Percentiles rank a stretch among this genome's conserved stretches.
These are phyloP conservation scores for Thereva nobilitata DNA, from an alignment of 2,888 invertebrate species.

Conservation along the genomic window DNA sequence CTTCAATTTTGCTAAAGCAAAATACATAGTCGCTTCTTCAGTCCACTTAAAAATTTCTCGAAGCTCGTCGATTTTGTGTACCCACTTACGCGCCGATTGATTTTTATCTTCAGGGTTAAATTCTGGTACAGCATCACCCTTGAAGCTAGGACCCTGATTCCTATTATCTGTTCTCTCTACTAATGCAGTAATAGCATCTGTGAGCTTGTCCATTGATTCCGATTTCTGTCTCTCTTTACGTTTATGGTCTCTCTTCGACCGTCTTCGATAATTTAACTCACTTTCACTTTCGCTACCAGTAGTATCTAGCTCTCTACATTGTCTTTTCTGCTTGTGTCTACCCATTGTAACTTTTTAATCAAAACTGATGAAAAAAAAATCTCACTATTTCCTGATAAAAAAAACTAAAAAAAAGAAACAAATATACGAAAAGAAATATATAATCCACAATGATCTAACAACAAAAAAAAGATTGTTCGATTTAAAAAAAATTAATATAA, in stretches of 20 bases:
- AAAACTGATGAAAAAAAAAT: no score
- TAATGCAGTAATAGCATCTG: slow-evolving; percentile 11
- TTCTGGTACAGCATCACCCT: slow-evolving; percentile 23
- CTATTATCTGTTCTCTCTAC: not conserved
- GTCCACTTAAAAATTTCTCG: slow-evolving; percentile 24
- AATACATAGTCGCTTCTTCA: slow-evolving; percentile 34
- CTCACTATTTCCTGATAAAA: no score
- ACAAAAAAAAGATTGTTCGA: no score
- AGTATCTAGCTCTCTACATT: not conserved
- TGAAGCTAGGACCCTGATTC: not conserved
- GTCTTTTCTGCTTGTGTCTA: not conserved
- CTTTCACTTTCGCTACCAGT: not conserved
- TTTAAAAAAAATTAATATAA: no score
- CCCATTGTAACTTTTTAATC: no score
- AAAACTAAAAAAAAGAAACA: no score
- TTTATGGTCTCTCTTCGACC: not conserved
- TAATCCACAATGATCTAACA: no score
- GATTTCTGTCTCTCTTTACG: not conserved
- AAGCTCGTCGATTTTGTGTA: slow-evolving; percentile 27
- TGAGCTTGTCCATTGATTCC: not conserved
- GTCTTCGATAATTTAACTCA: not conserved
- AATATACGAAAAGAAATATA: no score
- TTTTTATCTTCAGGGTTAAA: slow-evolving; percentile 32
- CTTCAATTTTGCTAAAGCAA: slow-evolving; percentile 24
- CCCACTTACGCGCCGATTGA: slow-evolving; percentile 24